Base-by-base conservation (phyloP, 2,888 invertebrate species). In the Ochropleura leucogaster region DNA sequence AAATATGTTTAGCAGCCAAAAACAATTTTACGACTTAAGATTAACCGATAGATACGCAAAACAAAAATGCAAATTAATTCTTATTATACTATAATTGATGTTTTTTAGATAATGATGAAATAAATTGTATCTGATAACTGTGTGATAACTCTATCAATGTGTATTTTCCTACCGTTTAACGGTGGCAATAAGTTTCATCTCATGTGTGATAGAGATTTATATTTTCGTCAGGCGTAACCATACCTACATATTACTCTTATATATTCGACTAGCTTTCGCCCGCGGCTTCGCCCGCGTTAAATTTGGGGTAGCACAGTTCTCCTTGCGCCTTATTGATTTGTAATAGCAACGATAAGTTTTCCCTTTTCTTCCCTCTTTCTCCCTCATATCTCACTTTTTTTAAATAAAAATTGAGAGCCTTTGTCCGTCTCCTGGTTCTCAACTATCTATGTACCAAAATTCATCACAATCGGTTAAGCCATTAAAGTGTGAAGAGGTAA, bases 181-280 rank as follows among this genome's bases (percentile, higher is more conserved):
- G 7, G 12, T 10, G 10, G 47, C 47, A 47, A 55, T 20, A 1
- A 55, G 3, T 42, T 7, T 0, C 8, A 55, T 65, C 14, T 16
- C 7, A 44, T n/a, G 53, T n/a, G 47, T 14, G 53, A 14, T 18
- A 44, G 2, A 51, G 63, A 49, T 0, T 10, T 49, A 16, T 2
- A 7, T 1, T 7, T 30, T 46, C 8, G 12, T 49, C 18, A 76
- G 76, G 70, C 76, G 76, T 44, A 68, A 14, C 0, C 14, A 4
- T 55, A 47, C 4, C 7, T 3, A 30, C 30, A 30, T 30, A 30
- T 30, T 30, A 30, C n/a, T n/a, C n/a, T n/a, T n/a, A n/a, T n/a
- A n/a, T n/a, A n/a, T n/a, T n/a, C n/a, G n/a, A n/a, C n/a, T n/a
- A n/a, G n/a, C n/a, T n/a, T n/a, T n/a, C n/a, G n/a, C n/a, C n/a